These are phyloP conservation scores for Petrophora chlorosata DNA, from an alignment of 2,888 invertebrate genomes.

Conservation along the genomic window DNA sequence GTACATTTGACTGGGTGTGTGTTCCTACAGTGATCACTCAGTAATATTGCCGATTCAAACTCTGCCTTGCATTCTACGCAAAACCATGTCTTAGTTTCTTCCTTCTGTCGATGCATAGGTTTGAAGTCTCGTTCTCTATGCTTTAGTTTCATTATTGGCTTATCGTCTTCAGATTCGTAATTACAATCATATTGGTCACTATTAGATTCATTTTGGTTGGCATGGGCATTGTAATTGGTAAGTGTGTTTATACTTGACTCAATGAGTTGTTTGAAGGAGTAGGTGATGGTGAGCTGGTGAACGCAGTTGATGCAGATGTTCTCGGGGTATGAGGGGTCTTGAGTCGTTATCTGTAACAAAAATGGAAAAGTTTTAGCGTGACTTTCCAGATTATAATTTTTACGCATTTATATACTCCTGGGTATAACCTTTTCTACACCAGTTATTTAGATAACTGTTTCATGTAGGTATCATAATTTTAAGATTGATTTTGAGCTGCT, in stretches of 20 bases:
- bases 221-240: slow-evolving; percentile 46
- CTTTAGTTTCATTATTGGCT: slow-evolving; percentile 40
- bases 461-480: no score
- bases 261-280: slow-evolving; percentile 74
- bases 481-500: no score
- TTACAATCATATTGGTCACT: slow-evolving; percentile 58
- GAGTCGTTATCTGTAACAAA: slow-evolving; percentile 40
- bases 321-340: slow-evolving; percentile 59
- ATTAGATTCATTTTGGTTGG: slow-evolving; percentile 43
- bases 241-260: slow-evolving; percentile 64
- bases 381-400: no score
- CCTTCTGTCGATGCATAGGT: slow-evolving; percentile 35
- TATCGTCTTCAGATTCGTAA: slow-evolving; percentile 57
- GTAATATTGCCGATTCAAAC: slow-evolving; percentile 54
- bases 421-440: no score
- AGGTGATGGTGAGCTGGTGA: slow-evolving; percentile 73
- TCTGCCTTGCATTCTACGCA: slow-evolving; percentile 75
- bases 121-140: slow-evolving; percentile 42
- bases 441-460: no score
- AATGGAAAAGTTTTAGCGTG: no score
- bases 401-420: no score
- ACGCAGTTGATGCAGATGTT: slow-evolving; percentile 74
- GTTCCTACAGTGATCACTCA: slow-evolving; percentile 65
- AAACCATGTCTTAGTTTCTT: slow-evolving; percentile 51
- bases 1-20: slow-evolving; percentile 62